A percentile compares a stretch with the other conserved stretches of the same genome.
phyloP scores from a whole-genome alignment of 2,113 vertebrate species.

The Psilopsiagon aurifrons region DNA sequence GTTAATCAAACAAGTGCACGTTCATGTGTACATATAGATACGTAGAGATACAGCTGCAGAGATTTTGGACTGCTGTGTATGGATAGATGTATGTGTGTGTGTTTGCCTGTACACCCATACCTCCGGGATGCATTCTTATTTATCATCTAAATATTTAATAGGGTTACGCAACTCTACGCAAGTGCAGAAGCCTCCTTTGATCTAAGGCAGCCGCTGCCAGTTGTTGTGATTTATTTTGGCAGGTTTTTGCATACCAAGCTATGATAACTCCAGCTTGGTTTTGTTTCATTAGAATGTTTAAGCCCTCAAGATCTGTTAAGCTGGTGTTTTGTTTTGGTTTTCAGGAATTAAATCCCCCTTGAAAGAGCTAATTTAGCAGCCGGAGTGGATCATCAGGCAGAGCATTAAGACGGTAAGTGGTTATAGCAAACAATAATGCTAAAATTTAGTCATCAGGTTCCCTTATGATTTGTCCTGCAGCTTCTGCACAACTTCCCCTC shows the following conservation, averaged over 20 bases:
- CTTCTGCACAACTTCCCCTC: not conserved
- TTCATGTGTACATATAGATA: not conserved
- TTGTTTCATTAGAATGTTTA: not conserved
- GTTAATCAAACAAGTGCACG: not conserved
- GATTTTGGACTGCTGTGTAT: not conserved
- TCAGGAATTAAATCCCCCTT: not conserved
- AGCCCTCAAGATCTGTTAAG: not conserved
- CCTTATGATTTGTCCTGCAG: not conserved
- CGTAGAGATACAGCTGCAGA: fast-evolving
- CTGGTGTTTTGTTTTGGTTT: conserved; percentile 4
- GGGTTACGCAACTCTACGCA: not conserved
- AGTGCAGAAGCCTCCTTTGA: conserved; percentile 32
- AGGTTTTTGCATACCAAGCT: not conserved
- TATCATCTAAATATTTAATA: not conserved
- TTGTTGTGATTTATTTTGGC: conserved; percentile 2
- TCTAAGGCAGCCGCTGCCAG: conserved; percentile 5
- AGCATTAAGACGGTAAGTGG: not conserved
- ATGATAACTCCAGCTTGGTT: not conserved
- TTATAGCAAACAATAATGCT: not conserved
- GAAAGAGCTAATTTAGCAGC: not conserved
- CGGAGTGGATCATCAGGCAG: not conserved
- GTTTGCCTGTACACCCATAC: not conserved
- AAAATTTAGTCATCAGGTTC: not conserved
- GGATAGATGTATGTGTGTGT: not conserved
- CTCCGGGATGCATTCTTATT: not conserved